phyloP scores from a whole-genome alignment of 1,140 invertebrate genomes.

The Drosophila sturtevanti region DNA sequence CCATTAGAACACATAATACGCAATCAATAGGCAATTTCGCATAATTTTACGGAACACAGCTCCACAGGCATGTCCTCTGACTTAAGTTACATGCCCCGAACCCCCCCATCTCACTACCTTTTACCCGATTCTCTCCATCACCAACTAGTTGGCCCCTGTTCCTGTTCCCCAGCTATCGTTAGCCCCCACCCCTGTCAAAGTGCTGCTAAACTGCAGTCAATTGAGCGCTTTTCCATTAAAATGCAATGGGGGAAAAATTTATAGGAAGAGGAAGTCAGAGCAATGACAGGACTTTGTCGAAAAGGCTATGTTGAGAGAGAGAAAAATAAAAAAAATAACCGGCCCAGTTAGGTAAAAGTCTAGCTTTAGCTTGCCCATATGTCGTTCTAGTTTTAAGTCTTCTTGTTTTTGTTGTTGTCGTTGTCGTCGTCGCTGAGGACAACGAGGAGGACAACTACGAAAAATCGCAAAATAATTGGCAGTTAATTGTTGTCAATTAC shows the following conservation, averaged over 20 bases:
- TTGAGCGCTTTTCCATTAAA: constrained; percentile 60
- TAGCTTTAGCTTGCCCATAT: constrained; percentile 12
- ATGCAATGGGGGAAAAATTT: constrained; percentile 42
- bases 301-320: constrained; percentile 19
- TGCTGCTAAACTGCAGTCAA: constrained; percentile 60
- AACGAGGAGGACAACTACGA: constrained; percentile 29
- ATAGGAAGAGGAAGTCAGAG: constrained; percentile 9
- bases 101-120: not conserved
- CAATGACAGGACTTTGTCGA: constrained; percentile 54
- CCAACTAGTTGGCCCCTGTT: too few relatives aligned
- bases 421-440: not conserved
- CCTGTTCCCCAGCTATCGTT: too few relatives aligned
- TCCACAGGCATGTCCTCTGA: constrained; percentile 32
- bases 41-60: constrained; percentile 53
- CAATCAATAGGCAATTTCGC: constrained; percentile 68
- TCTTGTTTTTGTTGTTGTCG: not conserved
- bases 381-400: not conserved
- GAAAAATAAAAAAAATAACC: not conserved
- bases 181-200: constrained; percentile 26
- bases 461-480: constrained; percentile 75
- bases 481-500: constrained; percentile 79
- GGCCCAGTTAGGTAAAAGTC: constrained; percentile 21
- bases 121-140: not conserved
- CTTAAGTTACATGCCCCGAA: not conserved
- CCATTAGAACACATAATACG: constrained; percentile 67